Conservation (phyloP, 2,113 vertebrate species). For the Gnathonemus longibarbis region DNA sequence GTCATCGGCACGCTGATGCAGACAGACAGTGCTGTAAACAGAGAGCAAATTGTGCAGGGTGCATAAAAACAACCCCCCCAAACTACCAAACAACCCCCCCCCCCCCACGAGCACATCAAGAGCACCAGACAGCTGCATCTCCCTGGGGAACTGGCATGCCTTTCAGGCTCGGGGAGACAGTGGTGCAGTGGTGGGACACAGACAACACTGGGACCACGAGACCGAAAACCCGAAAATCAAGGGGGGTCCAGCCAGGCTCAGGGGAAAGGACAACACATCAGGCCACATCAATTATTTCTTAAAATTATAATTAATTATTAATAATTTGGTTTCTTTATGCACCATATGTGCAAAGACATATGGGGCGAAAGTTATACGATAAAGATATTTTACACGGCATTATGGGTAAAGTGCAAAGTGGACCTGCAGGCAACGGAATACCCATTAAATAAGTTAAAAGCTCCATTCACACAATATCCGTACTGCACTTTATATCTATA, state of each 20-base stretch:
- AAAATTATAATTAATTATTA: not conserved
- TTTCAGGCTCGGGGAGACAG: not conserved
- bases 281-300: not conserved
- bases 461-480: not conserved
- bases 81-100: not conserved
- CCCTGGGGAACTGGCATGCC: not conserved
- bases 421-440: not conserved
- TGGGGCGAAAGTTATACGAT: not conserved
- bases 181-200: not conserved
- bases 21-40: slow-evolving; percentile 57
- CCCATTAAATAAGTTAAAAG: not conserved
- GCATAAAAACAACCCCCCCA: slow-evolving; percentile 48
- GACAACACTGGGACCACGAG: not conserved
- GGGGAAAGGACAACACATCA: not conserved
- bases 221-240: not conserved
- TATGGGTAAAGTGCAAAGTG: not conserved
- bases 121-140: slow-evolving; percentile 14
- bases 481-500: not conserved
- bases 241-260: not conserved
- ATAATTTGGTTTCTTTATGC: not conserved
- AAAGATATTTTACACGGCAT: not conserved
- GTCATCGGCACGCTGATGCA: slow-evolving; percentile 46
- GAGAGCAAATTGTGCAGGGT: slow-evolving; percentile 57
- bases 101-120: not conserved
- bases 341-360: not conserved